Conservation (phyloP, 2,888 invertebrate species). For the Opisthograptis luteolata region DNA sequence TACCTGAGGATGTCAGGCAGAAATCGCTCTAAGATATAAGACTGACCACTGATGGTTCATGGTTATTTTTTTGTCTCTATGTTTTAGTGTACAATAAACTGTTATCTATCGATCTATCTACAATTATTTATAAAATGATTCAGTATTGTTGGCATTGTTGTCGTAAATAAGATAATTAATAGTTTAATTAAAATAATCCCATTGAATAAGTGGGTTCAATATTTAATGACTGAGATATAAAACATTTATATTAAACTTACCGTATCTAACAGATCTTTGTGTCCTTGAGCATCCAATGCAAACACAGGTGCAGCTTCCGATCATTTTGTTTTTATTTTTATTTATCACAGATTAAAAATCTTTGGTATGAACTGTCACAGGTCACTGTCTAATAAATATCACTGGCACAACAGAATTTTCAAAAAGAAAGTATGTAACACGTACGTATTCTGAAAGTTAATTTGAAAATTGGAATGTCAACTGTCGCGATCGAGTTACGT, state of each 20-base stretch:
- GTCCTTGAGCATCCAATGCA: conserved; percentile 61
- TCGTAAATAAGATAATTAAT: conserved; percentile 21
- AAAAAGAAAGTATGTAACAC: conserved; percentile 18
- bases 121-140: too few species aligned
- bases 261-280: conserved; percentile 51
- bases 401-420: conserved; percentile 55
- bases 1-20: too few species aligned
- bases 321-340: conserved; percentile 53
- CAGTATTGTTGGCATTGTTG: conserved; percentile 17
- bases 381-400: conserved; percentile 41
- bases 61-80: too few species aligned
- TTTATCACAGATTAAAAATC: conserved; percentile 65
- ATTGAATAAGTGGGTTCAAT: neutral
- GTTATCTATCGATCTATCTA: too few species aligned
- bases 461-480: conserved; percentile 46
- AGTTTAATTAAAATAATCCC: conserved; percentile 9
- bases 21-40: too few species aligned
- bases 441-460: conserved; percentile 34
- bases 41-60: too few species aligned
- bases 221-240: conserved; percentile 7
- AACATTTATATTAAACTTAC: conserved; percentile 53
- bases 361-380: conserved; percentile 47
- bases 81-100: too few species aligned
- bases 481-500: conserved; percentile 47
- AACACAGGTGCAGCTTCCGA: conserved; percentile 56